Evolutionary conservation across 2,888 invertebrate species (phyloP).

Genomic region (Agrilus mali): DNA sequence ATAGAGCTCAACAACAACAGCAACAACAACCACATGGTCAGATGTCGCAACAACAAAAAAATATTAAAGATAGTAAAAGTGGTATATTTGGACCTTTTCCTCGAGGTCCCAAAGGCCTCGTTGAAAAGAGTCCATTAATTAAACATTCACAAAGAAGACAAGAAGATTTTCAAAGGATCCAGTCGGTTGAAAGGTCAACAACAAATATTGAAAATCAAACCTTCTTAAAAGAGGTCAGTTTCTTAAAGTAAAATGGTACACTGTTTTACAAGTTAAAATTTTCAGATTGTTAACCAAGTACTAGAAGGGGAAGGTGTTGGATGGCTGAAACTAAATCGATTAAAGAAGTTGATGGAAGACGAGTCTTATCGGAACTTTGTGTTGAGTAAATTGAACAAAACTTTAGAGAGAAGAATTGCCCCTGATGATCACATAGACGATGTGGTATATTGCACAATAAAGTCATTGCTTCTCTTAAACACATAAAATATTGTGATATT

Average conservation of each 20-base stretch:
- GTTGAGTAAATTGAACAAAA: constrained; percentile 86
- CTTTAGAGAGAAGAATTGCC: constrained; percentile 82
- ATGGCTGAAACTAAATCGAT: constrained; percentile 85
- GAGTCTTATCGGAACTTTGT: constrained; percentile 96
- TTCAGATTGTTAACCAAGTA: constrained; percentile 65
- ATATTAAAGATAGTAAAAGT: constrained; percentile 33
- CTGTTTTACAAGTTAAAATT: constrained; percentile 3
- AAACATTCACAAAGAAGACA: constrained; percentile 61
- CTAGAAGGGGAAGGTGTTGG: constrained; percentile 90
- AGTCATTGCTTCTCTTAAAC: background rate
- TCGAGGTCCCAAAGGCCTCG: constrained; percentile 67
- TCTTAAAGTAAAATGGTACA: background rate
- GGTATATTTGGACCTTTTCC: constrained; percentile 65
- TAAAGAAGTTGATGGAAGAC: constrained; percentile 96
- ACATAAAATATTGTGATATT: background rate
- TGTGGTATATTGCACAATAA: constrained; percentile 55
- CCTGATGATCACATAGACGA: constrained; percentile 96
- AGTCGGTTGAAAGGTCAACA: constrained; percentile 56
- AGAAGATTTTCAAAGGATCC: constrained; percentile 54
- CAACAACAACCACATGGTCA: constrained; percentile 21
- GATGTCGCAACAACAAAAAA: constrained; percentile 24
- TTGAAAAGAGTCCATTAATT: constrained; percentile 81
- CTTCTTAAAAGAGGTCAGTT: constrained; percentile 76
- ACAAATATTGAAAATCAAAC: constrained; percentile 85
- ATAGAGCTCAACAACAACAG: constrained; percentile 16